These are phyloP conservation scores for Corythaixoides concolor DNA, from an alignment of 2,113 vertebrate species.

Conservation along the genomic window DNA sequence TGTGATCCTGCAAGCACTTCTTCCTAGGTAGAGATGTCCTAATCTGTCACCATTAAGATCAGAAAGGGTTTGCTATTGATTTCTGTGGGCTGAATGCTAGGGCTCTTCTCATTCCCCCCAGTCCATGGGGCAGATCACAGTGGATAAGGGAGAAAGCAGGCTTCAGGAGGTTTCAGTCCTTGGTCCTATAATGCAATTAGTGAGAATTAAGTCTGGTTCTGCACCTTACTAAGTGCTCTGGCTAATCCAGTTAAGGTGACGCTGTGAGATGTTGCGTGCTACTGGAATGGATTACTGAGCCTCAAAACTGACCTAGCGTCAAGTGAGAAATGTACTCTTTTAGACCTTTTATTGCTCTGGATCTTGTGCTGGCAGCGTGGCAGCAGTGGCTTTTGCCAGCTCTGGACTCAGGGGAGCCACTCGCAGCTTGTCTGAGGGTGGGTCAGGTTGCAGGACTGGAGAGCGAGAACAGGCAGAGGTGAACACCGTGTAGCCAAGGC, in stretches of 20 bases:
- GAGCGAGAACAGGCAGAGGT: background rate
- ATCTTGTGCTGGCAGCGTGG: background rate
- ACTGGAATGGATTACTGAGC: background rate
- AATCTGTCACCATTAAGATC: background rate
- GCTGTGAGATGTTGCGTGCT: background rate
- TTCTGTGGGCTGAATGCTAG: background rate
- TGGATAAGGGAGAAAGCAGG: background rate
- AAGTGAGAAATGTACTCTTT: background rate
- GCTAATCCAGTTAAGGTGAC: background rate
- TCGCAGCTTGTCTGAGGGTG: background rate
- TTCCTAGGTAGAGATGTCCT: background rate
- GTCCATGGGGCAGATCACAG: background rate
- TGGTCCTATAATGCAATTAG: background rate
- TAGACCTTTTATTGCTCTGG: background rate
- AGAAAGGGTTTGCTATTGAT: background rate
- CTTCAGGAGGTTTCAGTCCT: background rate
- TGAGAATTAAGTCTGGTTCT: background rate
- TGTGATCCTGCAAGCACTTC: background rate
- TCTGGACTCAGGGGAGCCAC: rapidly evolving
- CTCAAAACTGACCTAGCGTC: background rate
- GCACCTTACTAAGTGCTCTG: background rate
- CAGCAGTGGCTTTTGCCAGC: background rate
- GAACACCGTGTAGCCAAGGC: background rate
- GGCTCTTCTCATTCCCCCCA: background rate
- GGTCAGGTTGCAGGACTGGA: rapidly evolving